Conservation (phyloP, 2,113 vertebrate species). For the Apodemus speciosus region DNA sequence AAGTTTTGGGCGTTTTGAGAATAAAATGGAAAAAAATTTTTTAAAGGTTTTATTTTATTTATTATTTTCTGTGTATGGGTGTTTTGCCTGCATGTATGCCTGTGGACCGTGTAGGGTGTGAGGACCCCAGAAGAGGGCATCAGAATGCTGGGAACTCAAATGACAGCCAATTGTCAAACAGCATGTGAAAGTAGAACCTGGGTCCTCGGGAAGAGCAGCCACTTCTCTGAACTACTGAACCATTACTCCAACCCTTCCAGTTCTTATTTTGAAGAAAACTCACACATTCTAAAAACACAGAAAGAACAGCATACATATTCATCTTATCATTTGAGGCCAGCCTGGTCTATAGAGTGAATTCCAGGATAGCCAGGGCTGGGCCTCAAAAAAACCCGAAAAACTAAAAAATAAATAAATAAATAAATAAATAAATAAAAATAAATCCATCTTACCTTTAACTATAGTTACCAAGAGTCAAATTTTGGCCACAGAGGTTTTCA, state of each 20-base stretch:
- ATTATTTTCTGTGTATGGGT: neutral
- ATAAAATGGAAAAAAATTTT: neutral
- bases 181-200: neutral
- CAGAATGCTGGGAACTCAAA: neutral
- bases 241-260: neutral
- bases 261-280: neutral
- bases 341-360: neutral
- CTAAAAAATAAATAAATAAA: neutral
- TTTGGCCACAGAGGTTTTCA: neutral
- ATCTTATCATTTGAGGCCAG: neutral
- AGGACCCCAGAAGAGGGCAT: neutral
- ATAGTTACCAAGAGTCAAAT: slow-evolving; percentile 5
- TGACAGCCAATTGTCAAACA: neutral
- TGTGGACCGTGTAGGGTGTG: neutral
- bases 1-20: neutral
- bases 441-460: slow-evolving; percentile 14
- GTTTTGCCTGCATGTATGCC: neutral
- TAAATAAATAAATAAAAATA: neutral
- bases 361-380: neutral
- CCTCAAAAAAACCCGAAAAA: neutral
- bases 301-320: slow-evolving; percentile 41
- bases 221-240: neutral
- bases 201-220: neutral
- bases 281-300: neutral
- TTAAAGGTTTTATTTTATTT: neutral